Conservation (phyloP, 2,113 vertebrate species). For the Oreotrochilus melanogaster region DNA sequence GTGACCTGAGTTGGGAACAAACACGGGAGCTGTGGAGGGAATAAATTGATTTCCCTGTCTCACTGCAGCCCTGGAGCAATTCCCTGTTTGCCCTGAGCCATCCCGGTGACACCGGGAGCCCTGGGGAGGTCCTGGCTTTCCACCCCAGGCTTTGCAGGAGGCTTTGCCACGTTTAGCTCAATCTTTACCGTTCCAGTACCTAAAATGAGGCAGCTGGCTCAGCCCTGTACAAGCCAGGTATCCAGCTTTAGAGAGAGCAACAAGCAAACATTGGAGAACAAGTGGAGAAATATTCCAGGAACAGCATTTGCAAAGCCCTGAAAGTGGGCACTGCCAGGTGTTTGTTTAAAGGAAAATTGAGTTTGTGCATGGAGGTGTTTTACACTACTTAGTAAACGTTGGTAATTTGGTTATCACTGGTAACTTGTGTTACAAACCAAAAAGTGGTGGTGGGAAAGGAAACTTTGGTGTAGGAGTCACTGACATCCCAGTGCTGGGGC, state of each 20-base stretch:
- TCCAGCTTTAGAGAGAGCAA: not conserved
- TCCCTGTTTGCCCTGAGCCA: not conserved
- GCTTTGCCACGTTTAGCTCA: not conserved
- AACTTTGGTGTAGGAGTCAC: not conserved
- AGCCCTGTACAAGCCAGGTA: not conserved
- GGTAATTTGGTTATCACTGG: not conserved
- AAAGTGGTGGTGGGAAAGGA: no score
- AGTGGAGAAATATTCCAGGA: not conserved
- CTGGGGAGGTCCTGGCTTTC: not conserved
- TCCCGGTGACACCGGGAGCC: not conserved
- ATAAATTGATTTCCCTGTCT: not conserved
- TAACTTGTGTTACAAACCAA: not conserved
- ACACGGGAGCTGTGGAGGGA: accelerated
- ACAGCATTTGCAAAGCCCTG: not conserved
- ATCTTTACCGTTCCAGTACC: not conserved
- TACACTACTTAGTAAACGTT: not conserved
- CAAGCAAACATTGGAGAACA: not conserved
- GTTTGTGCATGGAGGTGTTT: not conserved
- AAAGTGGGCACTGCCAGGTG: not conserved
- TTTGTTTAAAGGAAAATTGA: not conserved
- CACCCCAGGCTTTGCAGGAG: not conserved
- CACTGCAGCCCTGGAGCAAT: not conserved
- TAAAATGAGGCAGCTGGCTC: not conserved
- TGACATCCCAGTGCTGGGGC: not conserved
- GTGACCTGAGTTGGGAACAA: not conserved